phyloP scores from a whole-genome alignment of 1,140 invertebrate genomes.

The Pseudomyrmex gracilis region DNA sequence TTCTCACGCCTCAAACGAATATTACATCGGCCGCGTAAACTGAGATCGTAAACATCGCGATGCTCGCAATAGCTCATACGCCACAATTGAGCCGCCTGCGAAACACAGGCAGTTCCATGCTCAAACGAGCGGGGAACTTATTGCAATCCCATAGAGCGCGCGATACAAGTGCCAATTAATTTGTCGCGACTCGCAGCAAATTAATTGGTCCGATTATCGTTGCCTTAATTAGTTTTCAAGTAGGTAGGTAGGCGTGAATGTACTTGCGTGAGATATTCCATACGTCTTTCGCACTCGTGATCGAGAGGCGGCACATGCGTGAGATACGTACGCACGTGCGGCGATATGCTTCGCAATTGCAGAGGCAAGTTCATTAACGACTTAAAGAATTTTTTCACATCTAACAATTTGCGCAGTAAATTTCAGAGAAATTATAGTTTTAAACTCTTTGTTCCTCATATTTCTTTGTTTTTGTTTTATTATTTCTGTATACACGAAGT shows the following conservation, averaged over 20 bases:
- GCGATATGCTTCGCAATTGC: neutral
- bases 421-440: too few relatives aligned
- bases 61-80: neutral
- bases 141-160: neutral
- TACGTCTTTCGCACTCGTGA: slow-evolving; percentile 1
- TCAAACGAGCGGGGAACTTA: slow-evolving; percentile 29
- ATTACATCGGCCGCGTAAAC: neutral
- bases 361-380: neutral
- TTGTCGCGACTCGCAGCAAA: neutral
- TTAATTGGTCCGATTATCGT: slow-evolving; percentile 58
- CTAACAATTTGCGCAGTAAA: too few relatives aligned
- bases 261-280: neutral
- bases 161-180: neutral
- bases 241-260: neutral
- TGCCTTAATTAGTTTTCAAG: slow-evolving; percentile 19
- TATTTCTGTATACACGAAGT: neutral
- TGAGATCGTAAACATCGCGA: slow-evolving; percentile 10
- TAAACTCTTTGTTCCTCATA: too few relatives aligned
- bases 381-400: neutral
- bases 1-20: neutral
- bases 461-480: too few relatives aligned
- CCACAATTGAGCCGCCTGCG: neutral
- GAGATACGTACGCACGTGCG: neutral
- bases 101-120: slow-evolving; percentile 1
- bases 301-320: neutral